A percentile compares a stretch with the other conserved stretches of the same genome.
Evolutionary conservation across 1,140 invertebrate species (phyloP).

Genomic region (Eumeta japonica): DNA sequence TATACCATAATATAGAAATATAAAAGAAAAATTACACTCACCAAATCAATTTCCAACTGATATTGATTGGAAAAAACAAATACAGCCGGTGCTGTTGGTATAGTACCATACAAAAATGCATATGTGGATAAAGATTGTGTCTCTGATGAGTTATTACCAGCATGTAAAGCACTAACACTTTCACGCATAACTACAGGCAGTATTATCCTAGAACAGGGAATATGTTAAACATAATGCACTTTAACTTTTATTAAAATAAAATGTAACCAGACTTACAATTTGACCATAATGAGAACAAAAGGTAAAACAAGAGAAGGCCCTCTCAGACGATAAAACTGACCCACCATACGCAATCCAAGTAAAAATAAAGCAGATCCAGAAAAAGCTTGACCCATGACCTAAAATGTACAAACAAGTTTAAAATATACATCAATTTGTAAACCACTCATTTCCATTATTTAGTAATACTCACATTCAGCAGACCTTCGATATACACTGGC

Average conservation of each 20-base stretch:
- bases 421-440: background rate
- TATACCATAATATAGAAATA: constrained; percentile 3
- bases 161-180: constrained; percentile 72
- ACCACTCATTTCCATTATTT: background rate
- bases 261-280: constrained; percentile 77
- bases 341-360: constrained; percentile 90
- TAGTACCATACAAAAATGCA: constrained; percentile 94
- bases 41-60: constrained; percentile 81
- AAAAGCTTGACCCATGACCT: constrained; percentile 85
- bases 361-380: constrained; percentile 88
- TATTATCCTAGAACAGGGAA: constrained; percentile 64
- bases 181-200: constrained; percentile 86
- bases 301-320: constrained; percentile 78
- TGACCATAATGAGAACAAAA: constrained; percentile 83
- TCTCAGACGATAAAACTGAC: constrained; percentile 75
- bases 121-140: constrained; percentile 84
- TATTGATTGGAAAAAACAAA: constrained; percentile 93
- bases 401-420: constrained; percentile 16
- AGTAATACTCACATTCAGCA: too few species aligned
- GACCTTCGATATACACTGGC: constrained; percentile 71
- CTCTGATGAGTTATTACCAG: constrained; percentile 67
- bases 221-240: background rate
- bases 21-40: constrained; percentile 44
- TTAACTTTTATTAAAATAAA: constrained; percentile 5
- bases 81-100: constrained; percentile 91